Evolutionary conservation across 1,140 invertebrate genomes (phyloP).

Genomic region (Drosophila cardini): DNA sequence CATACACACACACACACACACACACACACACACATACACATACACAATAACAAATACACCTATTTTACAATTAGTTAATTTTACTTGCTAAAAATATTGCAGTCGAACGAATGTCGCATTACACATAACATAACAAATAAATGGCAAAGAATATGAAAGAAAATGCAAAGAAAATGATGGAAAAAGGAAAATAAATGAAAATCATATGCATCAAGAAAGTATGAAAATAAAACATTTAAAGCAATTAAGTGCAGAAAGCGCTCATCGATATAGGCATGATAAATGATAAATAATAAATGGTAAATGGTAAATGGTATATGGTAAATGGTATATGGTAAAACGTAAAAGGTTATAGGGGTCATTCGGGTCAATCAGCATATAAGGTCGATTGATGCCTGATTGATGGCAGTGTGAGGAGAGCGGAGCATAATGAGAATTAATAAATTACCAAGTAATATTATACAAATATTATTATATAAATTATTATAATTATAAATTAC

Average conservation of each 20-base stretch:
- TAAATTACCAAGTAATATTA: constrained; percentile 83
- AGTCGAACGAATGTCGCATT: constrained; percentile 65
- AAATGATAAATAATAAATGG: constrained; percentile 18
- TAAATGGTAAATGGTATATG: constrained; percentile 33
- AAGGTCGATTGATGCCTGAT: constrained; percentile 36
- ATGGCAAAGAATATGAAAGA: constrained; percentile 51
- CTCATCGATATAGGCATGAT: constrained; percentile 15
- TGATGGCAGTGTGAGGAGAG: constrained; percentile 15
- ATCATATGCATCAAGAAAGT: constrained; percentile 76
- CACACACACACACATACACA: constrained; percentile 41
- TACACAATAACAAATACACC: constrained; percentile 43
- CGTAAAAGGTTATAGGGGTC: constrained; percentile 27
- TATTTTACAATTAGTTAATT: constrained; percentile 80
- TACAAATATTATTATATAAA: constrained; percentile 83
- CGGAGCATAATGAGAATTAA: constrained; percentile 67
- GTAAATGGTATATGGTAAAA: constrained; percentile 31
- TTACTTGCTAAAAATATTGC: constrained; percentile 65
- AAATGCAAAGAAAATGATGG: constrained; percentile 33
- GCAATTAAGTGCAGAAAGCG: constrained; percentile 27
- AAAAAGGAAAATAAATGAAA: constrained; percentile 45
- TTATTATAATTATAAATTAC: constrained; percentile 82
- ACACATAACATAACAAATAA: constrained; percentile 64
- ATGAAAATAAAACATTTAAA: constrained; percentile 49
- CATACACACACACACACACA: constrained; percentile 13
- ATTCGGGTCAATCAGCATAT: constrained; percentile 28